phyloP scores from a whole-genome alignment of 2,113 vertebrate genomes.

The Fukomys damarensis region DNA sequence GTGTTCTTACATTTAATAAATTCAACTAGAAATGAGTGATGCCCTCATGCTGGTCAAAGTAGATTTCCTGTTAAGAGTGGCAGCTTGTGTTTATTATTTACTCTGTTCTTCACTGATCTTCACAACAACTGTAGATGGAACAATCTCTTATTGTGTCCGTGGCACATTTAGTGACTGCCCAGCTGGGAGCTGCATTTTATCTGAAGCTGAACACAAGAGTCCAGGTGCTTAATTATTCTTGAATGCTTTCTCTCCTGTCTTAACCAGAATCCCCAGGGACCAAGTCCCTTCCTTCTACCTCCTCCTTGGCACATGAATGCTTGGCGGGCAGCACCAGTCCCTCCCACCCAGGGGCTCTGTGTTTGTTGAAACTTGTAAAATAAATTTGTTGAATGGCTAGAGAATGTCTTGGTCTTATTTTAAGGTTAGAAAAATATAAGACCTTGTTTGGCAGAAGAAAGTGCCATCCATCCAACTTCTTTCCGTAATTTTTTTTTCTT shows the following conservation, averaged over 20 bases:
- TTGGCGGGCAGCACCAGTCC: neutral
- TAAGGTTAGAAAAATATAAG: neutral
- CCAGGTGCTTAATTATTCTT: neutral
- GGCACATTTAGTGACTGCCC: neutral
- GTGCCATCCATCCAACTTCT: neutral
- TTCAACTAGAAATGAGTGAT: conserved; percentile 1
- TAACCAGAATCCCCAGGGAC: neutral
- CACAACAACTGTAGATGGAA: neutral
- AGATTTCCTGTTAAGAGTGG: neutral
- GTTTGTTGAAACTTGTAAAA: neutral
- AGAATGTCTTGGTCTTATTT: neutral
- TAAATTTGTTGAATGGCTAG: neutral
- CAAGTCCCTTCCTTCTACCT: neutral
- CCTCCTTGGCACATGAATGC: neutral
- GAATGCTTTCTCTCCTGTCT: conserved; percentile 8
- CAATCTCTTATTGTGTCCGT: neutral
- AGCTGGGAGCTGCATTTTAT: neutral
- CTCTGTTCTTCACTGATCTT: neutral
- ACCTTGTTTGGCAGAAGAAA: neutral
- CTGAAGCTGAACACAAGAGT: conserved; percentile 6
- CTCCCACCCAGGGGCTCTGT: neutral
- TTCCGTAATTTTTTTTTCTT: neutral
- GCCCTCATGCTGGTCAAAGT: neutral
- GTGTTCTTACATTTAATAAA: neutral
- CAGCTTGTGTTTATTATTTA: neutral